Evolutionary conservation across 2,113 vertebrate genomes (phyloP), one percentile per base, ranked within the genome.

Genomic region (Guaruba guarouba): DNA sequence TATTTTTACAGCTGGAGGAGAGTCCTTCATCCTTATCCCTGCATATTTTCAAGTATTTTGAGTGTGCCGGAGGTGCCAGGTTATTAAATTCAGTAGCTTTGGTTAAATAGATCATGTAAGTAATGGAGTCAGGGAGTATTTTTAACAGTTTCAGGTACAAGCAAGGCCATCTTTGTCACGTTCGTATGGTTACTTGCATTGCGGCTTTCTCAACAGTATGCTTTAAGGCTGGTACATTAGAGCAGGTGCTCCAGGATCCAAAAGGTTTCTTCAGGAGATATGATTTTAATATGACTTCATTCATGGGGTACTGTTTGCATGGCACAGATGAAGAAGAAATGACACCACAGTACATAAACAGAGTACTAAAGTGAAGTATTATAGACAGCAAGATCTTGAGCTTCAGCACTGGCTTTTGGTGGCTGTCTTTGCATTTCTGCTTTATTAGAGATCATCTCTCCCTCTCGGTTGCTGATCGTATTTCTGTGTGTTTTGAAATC

Each of bases 21-120:
- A 91, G 91, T 76, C 87, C 74, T 84, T 87, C 62, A 49, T 63
- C 31, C 69, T 79, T 33, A 89, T 84, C 35, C 12, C 74, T 64
- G 48, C 74, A 4, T 84, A 48, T 83, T 89, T 84, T 84, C 44
- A 66, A 75, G 69, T 78, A 44, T 71, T 86, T 84, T 35, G 73
- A 91, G 77, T 41, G 69, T 87, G 66, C 62, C 31, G 35, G 28
- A 18, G 16, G 44, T 92, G 77, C 43, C 84, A 92, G 52, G 81
- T 25, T 91, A 62, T 89, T 92, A 44, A 85, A 95, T 91, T 82
- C 78, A 89, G 19, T 39, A 74, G 68, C n/a, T 86, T 79, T 69
- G 17, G 62, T 88, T 74, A 77, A 90, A 88, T 39, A 84, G 81
- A 48, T 78, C 19, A 1, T 46, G 20, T n/a, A 91, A 88, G 63